phyloP scores from a whole-genome alignment of 1,140 invertebrate genomes.

The Zaprionus africanus region DNA sequence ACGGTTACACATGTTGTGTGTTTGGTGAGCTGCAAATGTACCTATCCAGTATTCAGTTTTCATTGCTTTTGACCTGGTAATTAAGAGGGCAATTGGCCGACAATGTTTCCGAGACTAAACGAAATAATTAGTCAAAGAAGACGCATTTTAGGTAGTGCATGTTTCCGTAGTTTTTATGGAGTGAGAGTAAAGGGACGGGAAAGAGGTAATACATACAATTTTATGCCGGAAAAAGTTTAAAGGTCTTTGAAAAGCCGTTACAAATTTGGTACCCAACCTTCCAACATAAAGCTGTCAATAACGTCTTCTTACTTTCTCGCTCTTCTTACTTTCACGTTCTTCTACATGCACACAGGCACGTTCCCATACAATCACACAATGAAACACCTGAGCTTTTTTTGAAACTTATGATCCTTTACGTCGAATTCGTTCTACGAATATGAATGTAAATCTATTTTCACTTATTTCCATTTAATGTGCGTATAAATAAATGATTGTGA shows the following conservation, averaged over 20 bases:
- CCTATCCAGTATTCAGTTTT: slow-evolving; percentile 44
- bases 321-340: slow-evolving; percentile 1
- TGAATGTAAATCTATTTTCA: no score
- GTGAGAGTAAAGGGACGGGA: background rate
- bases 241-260: background rate
- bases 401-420: no score
- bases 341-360: background rate
- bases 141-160: background rate
- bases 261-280: slow-evolving; percentile 4
- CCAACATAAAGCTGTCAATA: slow-evolving; percentile 1
- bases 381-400: background rate
- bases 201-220: background rate
- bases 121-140: slow-evolving; percentile 65
- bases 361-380: background rate
- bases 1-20: slow-evolving; percentile 31
- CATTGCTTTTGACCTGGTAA: slow-evolving; percentile 43
- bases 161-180: background rate
- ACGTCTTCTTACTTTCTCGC: background rate
- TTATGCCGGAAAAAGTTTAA: slow-evolving; percentile 2
- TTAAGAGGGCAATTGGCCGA: slow-evolving; percentile 62
- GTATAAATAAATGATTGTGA: background rate
- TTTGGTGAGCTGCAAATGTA: slow-evolving; percentile 7
- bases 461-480: background rate
- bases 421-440: no score
- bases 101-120: slow-evolving; percentile 65